phyloP scores from a whole-genome alignment of 2,888 invertebrate genomes.

The Galerucella pusilla region DNA sequence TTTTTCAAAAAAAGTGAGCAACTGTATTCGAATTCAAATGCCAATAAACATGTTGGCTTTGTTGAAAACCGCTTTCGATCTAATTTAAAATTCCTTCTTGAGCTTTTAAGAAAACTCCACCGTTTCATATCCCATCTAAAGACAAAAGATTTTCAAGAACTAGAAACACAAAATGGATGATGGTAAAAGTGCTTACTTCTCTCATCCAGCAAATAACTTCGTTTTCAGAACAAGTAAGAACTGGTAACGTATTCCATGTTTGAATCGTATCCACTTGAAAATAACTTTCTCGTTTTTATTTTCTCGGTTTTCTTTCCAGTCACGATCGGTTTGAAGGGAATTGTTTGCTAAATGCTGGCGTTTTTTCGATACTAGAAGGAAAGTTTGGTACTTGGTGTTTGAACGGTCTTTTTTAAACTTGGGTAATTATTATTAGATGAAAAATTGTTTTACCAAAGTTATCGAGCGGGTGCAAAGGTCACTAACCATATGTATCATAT shows the following conservation, averaged over 20 bases:
- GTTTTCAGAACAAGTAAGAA: conserved; percentile 23
- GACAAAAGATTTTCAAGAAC: conserved; percentile 7
- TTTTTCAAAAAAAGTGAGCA: background rate
- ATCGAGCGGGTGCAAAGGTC: no score
- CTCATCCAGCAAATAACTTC: conserved; percentile 27
- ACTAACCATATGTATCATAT: no score
- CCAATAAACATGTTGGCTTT: background rate
- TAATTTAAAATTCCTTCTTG: background rate
- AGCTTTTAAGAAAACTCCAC: background rate
- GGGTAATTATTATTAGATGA: no score
- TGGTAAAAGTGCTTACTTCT: conserved; percentile 13
- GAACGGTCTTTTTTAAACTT: no score
- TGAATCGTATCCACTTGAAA: conserved; percentile 26
- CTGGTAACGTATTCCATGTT: conserved; percentile 25
- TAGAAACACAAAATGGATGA: conserved; percentile 8
- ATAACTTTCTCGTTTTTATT: conserved; percentile 16
- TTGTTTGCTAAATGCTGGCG: no score
- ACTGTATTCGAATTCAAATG: background rate
- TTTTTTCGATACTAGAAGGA: no score
- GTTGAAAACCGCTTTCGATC: background rate
- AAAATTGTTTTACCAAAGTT: no score
- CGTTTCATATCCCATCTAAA: background rate
- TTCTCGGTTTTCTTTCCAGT: conserved; percentile 2
- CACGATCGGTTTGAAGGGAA: no score
- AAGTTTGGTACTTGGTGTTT: no score